A percentile compares a stretch with the other conserved stretches of the same genome.
These are phyloP conservation scores for Ornithorhynchus anatinus DNA, from an alignment of 2,113 vertebrate genomes.

Conservation along the genomic window DNA sequence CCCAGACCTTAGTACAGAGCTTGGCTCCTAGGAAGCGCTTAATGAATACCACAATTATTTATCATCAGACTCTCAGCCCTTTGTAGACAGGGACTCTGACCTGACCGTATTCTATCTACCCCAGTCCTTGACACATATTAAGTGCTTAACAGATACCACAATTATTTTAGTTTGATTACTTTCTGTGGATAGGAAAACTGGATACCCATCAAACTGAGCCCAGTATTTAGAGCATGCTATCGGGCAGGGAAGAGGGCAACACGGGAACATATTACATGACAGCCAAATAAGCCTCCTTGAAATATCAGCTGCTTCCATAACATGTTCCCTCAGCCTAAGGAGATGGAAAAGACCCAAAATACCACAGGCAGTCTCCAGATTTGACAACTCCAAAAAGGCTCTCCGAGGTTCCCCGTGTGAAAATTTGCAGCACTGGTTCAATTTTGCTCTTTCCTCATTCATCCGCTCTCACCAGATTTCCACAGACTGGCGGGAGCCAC, in stretches of 20 bases:
- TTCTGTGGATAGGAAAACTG: not conserved
- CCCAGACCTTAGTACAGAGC: too few species aligned
- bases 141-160: too few species aligned
- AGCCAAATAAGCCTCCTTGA: not conserved
- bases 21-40: too few species aligned
- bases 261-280: not conserved
- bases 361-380: not conserved
- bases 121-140: too few species aligned
- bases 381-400: not conserved
- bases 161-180: too few species aligned
- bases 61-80: too few species aligned
- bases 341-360: not conserved
- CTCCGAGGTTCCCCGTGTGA: not conserved
- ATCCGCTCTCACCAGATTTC: not conserved
- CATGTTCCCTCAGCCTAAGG: not conserved
- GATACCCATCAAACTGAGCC: not conserved
- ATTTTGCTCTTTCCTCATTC: not conserved
- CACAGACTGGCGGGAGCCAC: conserved; percentile 20
- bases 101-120: too few species aligned
- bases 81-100: too few species aligned
- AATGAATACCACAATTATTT: too few species aligned
- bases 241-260: not conserved
- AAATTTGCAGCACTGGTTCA: not conserved
- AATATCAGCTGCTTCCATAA: not conserved
- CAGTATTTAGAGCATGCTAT: not conserved